Conservation (phyloP, 2,113 vertebrate genomes). For the Odocoileus virginianus region DNA sequence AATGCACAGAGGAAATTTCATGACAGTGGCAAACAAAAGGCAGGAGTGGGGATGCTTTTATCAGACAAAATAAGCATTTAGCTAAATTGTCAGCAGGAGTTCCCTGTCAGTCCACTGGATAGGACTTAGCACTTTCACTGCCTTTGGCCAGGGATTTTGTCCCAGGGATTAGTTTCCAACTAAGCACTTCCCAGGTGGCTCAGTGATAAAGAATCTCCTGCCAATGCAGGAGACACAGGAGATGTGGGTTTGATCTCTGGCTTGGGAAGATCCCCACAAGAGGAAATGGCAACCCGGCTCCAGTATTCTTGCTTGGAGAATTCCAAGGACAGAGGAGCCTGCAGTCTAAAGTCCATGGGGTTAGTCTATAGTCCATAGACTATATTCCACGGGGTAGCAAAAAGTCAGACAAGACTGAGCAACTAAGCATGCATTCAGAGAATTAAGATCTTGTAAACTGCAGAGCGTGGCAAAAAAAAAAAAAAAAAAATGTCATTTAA, state of each 20-base stretch:
- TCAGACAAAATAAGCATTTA: not conserved
- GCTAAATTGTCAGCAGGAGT: not conserved
- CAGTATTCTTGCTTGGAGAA: not conserved
- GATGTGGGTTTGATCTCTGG: not conserved
- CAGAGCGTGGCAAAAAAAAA: not conserved
- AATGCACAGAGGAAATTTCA: not conserved
- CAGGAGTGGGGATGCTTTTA: not conserved
- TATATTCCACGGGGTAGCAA: not conserved
- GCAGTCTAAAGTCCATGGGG: not conserved
- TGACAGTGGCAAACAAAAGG: not conserved
- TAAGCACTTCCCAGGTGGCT: not conserved
- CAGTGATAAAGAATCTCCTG: not conserved
- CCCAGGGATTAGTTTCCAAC: not conserved
- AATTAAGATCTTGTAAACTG: not conserved
- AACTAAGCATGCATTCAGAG: not conserved
- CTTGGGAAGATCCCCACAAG: not conserved
- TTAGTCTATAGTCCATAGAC: not conserved
- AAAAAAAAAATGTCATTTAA: not conserved
- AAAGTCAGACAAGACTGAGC: not conserved
- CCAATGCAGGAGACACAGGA: not conserved
- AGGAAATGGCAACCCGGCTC: not conserved
- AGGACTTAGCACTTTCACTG: not conserved
- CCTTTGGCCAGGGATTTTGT: not conserved
- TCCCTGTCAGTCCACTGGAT: not conserved
- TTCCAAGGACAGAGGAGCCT: not conserved